Conservation (phyloP, 2,888 invertebrate species). For the Steinernema scapterisci region DNA sequence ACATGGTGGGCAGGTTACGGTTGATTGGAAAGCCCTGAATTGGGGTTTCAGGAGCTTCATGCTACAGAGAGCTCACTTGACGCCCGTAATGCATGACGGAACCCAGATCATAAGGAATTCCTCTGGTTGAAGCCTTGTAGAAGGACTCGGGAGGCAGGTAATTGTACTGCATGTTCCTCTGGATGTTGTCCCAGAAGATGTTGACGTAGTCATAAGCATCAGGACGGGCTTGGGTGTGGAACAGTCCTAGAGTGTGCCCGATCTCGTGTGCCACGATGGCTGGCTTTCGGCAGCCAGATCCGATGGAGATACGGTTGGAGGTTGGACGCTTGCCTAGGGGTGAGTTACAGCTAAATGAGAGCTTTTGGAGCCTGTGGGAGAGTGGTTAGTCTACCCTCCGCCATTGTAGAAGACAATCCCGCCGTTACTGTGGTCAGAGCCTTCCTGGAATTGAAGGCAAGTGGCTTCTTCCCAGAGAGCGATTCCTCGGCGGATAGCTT, state of each 20-base stretch:
- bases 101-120: slow-evolving; percentile 55
- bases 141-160: background rate
- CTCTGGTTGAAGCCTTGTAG: background rate
- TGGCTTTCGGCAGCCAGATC: background rate
- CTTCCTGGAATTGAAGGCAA: background rate
- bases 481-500: background rate
- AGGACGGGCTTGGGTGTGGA: background rate
- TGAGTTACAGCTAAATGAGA: background rate
- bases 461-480: background rate
- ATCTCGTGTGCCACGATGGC: background rate
- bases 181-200: background rate
- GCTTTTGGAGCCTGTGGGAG: background rate
- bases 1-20: slow-evolving; percentile 46
- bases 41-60: background rate
- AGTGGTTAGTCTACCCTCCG: background rate
- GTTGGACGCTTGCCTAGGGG: background rate
- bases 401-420: background rate
- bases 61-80: slow-evolving; percentile 33
- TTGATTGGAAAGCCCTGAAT: slow-evolving; percentile 15
- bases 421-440: background rate
- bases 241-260: background rate
- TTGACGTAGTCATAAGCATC: background rate
- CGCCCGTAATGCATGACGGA: slow-evolving; percentile 54
- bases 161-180: background rate
- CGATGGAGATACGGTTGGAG: background rate